These are phyloP conservation scores for Acleris literana DNA, from an alignment of 2,888 invertebrate species.

Conservation along the genomic window DNA sequence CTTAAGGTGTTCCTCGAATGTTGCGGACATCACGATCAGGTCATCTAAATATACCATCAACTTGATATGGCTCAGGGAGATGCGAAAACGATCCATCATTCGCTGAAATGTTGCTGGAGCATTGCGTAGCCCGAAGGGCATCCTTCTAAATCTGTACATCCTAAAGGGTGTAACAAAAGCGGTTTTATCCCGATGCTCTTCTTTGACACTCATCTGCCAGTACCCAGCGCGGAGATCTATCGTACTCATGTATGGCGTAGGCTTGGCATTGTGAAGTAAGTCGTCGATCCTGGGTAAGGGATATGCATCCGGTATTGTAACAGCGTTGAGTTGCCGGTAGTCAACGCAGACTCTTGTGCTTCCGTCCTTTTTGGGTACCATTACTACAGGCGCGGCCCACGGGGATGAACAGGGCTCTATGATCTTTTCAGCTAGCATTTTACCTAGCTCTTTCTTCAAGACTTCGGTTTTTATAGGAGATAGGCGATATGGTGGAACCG, in stretches of 20 bases:
- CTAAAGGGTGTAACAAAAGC: slow-evolving; percentile 47
- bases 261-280: slow-evolving; percentile 42
- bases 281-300: slow-evolving; percentile 55
- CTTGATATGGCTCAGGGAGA: slow-evolving; percentile 37
- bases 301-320: slow-evolving; percentile 42
- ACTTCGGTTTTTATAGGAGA: no score
- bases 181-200: slow-evolving; percentile 42
- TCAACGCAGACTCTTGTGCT: neutral
- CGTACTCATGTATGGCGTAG: slow-evolving; percentile 44
- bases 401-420: neutral
- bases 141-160: slow-evolving; percentile 45
- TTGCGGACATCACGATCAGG: slow-evolving; percentile 42
- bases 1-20: slow-evolving; percentile 41
- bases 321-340: neutral
- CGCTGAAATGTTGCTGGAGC: slow-evolving; percentile 50
- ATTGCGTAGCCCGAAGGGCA: slow-evolving; percentile 51
- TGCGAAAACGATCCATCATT: slow-evolving; percentile 47
- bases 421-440: neutral
- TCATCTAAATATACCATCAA: slow-evolving; percentile 48
- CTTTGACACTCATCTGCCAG: slow-evolving; percentile 46
- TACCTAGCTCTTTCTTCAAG: no score
- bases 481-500: no score
- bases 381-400: neutral
- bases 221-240: slow-evolving; percentile 54
- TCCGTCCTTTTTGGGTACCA: no score